Conservation (phyloP, 2,888 invertebrate species). For the Ichneumoninae sp. region DNA sequence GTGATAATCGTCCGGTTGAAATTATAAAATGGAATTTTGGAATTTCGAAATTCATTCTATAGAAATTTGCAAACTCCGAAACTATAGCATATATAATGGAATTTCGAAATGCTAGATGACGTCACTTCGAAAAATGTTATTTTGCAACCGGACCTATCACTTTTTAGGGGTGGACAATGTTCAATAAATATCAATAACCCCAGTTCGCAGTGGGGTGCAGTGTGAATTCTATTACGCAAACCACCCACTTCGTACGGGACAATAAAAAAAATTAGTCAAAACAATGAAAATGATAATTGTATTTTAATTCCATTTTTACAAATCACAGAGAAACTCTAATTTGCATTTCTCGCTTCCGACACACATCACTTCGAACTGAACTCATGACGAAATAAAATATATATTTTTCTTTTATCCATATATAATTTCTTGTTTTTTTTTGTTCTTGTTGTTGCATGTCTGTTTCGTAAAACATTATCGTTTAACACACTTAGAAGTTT, state of each 20-base stretch:
- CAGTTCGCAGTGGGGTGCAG: background rate
- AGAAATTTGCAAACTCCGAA: too few species aligned
- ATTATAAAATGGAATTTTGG: too few species aligned
- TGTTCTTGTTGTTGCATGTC: conserved; percentile 67
- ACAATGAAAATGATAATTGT: conserved; percentile 69
- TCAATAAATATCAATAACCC: background rate
- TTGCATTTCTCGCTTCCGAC: conserved; percentile 72
- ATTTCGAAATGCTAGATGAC: too few species aligned
- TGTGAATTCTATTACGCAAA: background rate
- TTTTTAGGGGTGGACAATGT: too few species aligned
- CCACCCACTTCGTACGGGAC: background rate
- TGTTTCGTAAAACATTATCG: conserved; percentile 76
- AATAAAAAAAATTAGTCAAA: conserved; percentile 38
- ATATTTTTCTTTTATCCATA: conserved; percentile 73
- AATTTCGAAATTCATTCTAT: too few species aligned
- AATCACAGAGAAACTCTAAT: conserved; percentile 81
- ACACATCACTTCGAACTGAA: conserved; percentile 77
- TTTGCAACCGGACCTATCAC: too few species aligned
- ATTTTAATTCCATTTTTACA: conserved; percentile 73
- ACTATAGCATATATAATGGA: too few species aligned
- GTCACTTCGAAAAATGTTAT: too few species aligned
- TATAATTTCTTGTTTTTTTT: conserved; percentile 65
- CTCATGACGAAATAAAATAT: conserved; percentile 80
- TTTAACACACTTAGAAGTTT: conserved; percentile 81
- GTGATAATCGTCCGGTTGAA: too few species aligned